Evolutionary conservation across 2,888 invertebrate genomes (phyloP).

Genomic region (Athrips mouffetella): DNA sequence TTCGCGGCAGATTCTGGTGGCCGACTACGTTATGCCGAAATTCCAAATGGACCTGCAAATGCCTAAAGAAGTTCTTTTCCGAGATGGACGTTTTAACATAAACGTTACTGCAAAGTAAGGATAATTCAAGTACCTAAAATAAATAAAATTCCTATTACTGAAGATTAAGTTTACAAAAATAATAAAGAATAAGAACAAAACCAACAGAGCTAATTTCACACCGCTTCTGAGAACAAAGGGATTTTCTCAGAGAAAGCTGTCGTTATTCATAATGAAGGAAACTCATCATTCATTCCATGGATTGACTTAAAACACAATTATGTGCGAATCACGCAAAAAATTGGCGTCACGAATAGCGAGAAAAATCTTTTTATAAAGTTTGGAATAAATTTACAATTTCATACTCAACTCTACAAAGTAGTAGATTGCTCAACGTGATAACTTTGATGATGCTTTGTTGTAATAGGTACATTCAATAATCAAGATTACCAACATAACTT

Average conservation of each 20-base stretch:
- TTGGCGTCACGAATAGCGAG: conserved; percentile 1
- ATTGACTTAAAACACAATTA: conserved; percentile 37
- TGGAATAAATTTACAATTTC: neutral
- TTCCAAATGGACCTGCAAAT: conserved; percentile 92
- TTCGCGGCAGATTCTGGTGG: conserved; percentile 87
- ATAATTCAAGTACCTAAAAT: neutral
- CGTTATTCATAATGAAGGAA: conserved; percentile 40
- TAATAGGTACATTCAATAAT: neutral
- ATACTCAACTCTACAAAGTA: neutral
- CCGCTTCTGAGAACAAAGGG: conserved; percentile 30
- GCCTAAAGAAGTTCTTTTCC: conserved; percentile 88
- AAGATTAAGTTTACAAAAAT: conserved; percentile 14
- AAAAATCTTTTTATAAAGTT: neutral
- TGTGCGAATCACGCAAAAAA: conserved; percentile 16
- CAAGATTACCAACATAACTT: conserved; percentile 16
- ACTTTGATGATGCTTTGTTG: neutral
- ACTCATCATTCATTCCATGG: conserved; percentile 34
- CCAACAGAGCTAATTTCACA: conserved; percentile 34
- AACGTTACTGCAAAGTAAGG: conserved; percentile 89
- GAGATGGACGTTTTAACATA: conserved; percentile 86
- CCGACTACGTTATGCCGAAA: conserved; percentile 95
- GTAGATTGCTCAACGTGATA: neutral
- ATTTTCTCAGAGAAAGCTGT: conserved; percentile 41
- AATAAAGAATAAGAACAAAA: conserved; percentile 27
- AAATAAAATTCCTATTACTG: conserved; percentile 4